Conservation (phyloP, 2,113 vertebrate species). For the Tachysurus vachellii region DNA sequence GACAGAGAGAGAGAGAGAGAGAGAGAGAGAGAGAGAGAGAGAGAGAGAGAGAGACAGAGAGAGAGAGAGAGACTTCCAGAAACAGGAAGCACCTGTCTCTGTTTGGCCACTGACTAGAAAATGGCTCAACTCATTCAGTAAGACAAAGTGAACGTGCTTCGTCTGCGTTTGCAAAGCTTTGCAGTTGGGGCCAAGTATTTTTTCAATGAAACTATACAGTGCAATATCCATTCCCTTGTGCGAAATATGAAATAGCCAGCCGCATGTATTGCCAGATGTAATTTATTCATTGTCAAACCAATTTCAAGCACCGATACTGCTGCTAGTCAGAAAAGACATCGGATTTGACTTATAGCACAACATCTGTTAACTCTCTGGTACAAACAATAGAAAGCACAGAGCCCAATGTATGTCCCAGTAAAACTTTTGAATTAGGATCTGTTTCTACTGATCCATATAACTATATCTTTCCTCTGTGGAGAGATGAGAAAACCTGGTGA, state of each 20-base stretch:
- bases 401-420: not conserved
- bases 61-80: slow-evolving; percentile 45
- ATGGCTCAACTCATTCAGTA: slow-evolving; percentile 56
- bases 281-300: slow-evolving; percentile 48
- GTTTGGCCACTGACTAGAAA: slow-evolving; percentile 59
- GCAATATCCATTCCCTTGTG: slow-evolving; percentile 54
- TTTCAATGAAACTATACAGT: slow-evolving; percentile 58
- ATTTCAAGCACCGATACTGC: slow-evolving; percentile 41
- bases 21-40: slow-evolving; percentile 11
- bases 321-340: slow-evolving; percentile 34
- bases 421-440: slow-evolving; percentile 29
- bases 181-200: slow-evolving; percentile 54
- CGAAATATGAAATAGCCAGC: slow-evolving; percentile 50
- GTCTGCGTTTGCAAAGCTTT: slow-evolving; percentile 52
- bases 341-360: slow-evolving; percentile 38
- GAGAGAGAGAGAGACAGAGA: not conserved
- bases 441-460: slow-evolving; percentile 21
- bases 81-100: slow-evolving; percentile 60
- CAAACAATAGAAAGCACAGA: slow-evolving; percentile 18
- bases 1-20: slow-evolving; percentile 18
- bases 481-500: not conserved
- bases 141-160: slow-evolving; percentile 56
- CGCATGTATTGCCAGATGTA: slow-evolving; percentile 51
- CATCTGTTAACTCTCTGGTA: slow-evolving; percentile 20
- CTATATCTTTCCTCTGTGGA: not conserved